A percentile compares a stretch with the other conserved stretches of the same genome.
phyloP scores from a whole-genome alignment of 1,140 invertebrate species.

The Drosophila dunni region DNA sequence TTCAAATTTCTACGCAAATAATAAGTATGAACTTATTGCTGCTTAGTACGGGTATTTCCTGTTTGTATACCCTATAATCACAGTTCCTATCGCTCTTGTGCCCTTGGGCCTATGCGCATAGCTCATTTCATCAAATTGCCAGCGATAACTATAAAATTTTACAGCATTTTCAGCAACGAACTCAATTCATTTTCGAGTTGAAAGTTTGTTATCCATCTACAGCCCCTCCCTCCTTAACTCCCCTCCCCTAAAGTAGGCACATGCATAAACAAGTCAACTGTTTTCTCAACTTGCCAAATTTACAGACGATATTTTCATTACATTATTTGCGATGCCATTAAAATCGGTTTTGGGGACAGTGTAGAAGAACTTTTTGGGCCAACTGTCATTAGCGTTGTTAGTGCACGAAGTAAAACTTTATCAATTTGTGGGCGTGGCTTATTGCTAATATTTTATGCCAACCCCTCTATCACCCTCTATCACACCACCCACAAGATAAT shows the following conservation, averaged over 20 bases:
- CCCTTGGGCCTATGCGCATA: constrained; percentile 17
- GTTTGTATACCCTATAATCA: background rate
- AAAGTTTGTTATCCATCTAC: constrained; percentile 28
- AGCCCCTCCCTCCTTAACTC: background rate
- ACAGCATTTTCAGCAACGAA: constrained; percentile 57
- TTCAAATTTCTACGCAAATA: no score
- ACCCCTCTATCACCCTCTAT: constrained; percentile 8
- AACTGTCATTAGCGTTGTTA: constrained; percentile 81
- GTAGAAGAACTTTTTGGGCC: constrained; percentile 62
- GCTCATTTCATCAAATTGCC: constrained; percentile 48
- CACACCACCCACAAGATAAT: constrained; percentile 42
- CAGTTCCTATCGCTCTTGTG: background rate
- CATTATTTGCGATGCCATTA: constrained; percentile 79
- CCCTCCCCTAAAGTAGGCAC: constrained; percentile 1
- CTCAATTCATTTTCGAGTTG: constrained; percentile 50
- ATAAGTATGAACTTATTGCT: background rate
- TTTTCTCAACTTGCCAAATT: constrained; percentile 47
- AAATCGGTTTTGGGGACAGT: constrained; percentile 67
- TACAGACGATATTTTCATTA: constrained; percentile 63
- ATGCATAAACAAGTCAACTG: constrained; percentile 68
- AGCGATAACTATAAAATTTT: constrained; percentile 73
- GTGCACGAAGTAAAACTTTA: constrained; percentile 65
- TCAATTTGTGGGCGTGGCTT: constrained; percentile 77
- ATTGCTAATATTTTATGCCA: constrained; percentile 72
- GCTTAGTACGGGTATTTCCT: constrained; percentile 1